phyloP scores from a whole-genome alignment of 2,888 invertebrate species.

The Sicus ferrugineus region DNA sequence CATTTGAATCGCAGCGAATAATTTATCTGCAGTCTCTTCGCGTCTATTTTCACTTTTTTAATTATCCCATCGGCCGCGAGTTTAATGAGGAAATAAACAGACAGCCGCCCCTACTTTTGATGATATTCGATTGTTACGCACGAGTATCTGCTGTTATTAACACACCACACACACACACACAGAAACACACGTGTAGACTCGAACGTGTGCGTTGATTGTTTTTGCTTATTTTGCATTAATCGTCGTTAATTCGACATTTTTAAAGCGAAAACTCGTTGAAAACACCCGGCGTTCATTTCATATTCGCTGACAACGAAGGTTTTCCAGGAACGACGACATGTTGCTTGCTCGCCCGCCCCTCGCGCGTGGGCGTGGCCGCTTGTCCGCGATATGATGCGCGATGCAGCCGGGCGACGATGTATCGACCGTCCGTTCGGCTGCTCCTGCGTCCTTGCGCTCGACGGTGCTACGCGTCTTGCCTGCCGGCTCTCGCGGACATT shows the following conservation, averaged over 20 bases:
- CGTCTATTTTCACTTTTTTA: no score
- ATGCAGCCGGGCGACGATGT: neutral
- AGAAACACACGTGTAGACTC: no score
- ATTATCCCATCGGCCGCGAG: neutral
- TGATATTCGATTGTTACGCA: slow-evolving; percentile 22
- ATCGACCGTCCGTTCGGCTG: neutral
- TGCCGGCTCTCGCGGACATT: slow-evolving; percentile 33
- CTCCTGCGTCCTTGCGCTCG: neutral
- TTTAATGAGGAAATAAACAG: no score
- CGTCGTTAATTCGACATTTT: slow-evolving; percentile 14
- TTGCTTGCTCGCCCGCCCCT: neutral
- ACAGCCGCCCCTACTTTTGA: neutral
- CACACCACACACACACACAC: no score
- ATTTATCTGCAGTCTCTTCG: neutral
- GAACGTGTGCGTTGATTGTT: no score
- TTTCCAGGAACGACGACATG: slow-evolving; percentile 1
- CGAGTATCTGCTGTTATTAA: slow-evolving; percentile 18
- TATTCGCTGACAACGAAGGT: neutral
- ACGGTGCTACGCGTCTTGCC: neutral
- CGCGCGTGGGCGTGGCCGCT: slow-evolving; percentile 4
- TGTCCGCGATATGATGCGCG: neutral
- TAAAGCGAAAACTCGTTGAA: slow-evolving; percentile 1
- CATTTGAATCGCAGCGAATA: neutral
- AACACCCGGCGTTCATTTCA: slow-evolving; percentile 11
- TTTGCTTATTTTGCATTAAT: slow-evolving; percentile 5